A percentile compares a stretch with the other conserved stretches of the same genome.
These are phyloP conservation scores for Pan paniscus DNA, from an alignment of 2,113 vertebrate genomes.

Conservation along the genomic window DNA sequence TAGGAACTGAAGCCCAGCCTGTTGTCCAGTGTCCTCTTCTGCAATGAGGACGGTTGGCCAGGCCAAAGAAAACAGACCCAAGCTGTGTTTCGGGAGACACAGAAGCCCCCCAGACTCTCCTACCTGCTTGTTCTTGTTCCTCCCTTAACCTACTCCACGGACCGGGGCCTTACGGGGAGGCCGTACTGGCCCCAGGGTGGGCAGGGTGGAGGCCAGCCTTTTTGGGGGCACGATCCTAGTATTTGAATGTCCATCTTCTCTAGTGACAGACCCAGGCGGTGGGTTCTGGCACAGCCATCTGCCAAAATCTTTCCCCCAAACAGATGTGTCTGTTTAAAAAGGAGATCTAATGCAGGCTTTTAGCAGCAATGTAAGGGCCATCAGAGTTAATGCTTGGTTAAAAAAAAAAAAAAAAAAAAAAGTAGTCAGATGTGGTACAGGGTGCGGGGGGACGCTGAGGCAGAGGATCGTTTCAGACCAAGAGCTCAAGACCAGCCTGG, in stretches of 20 bases:
- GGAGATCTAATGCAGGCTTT: background rate
- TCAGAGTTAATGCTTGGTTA: background rate
- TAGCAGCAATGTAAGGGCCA: background rate
- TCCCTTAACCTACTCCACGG: background rate
- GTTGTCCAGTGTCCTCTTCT: background rate
- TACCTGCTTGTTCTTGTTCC: background rate
- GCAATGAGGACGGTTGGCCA: background rate
- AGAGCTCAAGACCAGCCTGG: too few relatives aligned
- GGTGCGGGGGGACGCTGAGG: too few relatives aligned
- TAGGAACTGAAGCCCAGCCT: rapidly evolving
- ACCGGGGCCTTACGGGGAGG: rapidly evolving
- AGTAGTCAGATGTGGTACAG: too few relatives aligned
- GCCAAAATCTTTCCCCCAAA: background rate
- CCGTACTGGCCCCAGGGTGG: too few relatives aligned
- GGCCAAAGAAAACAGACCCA: background rate
- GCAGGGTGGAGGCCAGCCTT: background rate
- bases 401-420: background rate
- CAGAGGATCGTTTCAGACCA: too few relatives aligned
- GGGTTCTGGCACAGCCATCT: background rate
- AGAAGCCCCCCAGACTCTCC: background rate
- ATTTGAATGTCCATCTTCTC: background rate
- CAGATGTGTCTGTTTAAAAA: background rate
- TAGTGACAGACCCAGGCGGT: background rate
- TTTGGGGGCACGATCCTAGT: background rate
- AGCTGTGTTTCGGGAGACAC: background rate